Conservation (phyloP, 2,888 invertebrate genomes). For the Synanthedon andrenaeformis region DNA sequence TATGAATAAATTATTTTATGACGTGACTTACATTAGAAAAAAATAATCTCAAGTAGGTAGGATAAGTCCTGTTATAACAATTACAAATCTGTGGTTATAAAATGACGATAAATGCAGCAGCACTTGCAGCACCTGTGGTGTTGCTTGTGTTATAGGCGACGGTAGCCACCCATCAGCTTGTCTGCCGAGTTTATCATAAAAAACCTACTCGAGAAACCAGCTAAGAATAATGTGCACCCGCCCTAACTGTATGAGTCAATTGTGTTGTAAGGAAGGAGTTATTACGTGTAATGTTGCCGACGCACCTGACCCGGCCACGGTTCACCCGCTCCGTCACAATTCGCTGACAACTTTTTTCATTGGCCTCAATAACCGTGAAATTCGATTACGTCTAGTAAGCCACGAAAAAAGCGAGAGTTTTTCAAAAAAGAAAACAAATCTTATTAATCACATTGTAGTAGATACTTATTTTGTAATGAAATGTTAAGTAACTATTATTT, state of each 20-base stretch:
- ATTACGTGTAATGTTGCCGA: constrained; percentile 14
- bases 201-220: too few species aligned
- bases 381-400: constrained; percentile 52
- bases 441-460: not conserved
- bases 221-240: too few species aligned
- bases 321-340: constrained; percentile 38
- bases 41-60: too few species aligned
- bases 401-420: constrained; percentile 44
- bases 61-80: too few species aligned
- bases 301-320: constrained; percentile 25
- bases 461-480: not conserved
- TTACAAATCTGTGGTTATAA: too few species aligned
- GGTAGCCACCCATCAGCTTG: too few species aligned
- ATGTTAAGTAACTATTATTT: not conserved
- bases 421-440: constrained; percentile 14
- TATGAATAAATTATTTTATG: too few species aligned
- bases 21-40: too few species aligned
- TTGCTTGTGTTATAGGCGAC: too few species aligned
- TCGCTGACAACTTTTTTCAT: constrained; percentile 33
- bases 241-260: not conserved
- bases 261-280: not conserved
- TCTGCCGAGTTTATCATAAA: too few species aligned
- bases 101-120: too few species aligned
- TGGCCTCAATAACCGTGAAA: constrained; percentile 52
- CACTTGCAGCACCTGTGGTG: too few species aligned